A percentile compares a stretch with the other conserved stretches of the same genome.
These are phyloP conservation scores for Xestobium rufovillosum DNA, from an alignment of 2,888 invertebrate species.

Conservation along the genomic window DNA sequence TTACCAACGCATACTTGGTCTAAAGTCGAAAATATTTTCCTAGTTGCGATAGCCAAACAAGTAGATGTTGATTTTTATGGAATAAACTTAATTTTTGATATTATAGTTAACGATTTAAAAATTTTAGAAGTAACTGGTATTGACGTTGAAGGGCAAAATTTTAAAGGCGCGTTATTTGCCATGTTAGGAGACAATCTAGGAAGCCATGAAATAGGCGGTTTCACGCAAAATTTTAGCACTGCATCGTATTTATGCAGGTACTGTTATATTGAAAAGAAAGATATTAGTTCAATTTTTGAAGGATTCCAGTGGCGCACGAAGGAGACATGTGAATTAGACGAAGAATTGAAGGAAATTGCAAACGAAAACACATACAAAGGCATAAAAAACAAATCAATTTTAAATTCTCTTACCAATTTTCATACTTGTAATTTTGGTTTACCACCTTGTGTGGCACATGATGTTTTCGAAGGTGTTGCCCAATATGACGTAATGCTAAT, in stretches of 20 bases:
- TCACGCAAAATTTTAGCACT: conserved; percentile 21
- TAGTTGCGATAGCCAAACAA: conserved; percentile 23
- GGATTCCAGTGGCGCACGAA: neutral
- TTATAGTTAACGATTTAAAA: conserved; percentile 19
- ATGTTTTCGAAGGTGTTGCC: no score
- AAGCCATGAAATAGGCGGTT: no score
- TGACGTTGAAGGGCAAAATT: conserved; percentile 6
- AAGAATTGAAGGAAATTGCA: no score
- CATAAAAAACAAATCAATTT: no score
- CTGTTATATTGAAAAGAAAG: conserved; percentile 14
- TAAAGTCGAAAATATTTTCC: conserved; percentile 20
- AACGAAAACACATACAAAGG: no score
- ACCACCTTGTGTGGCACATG: no score
- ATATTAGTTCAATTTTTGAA: neutral
- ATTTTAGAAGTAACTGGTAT: conserved; percentile 20
- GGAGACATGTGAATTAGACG: neutral
- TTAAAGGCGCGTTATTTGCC: conserved; percentile 16
- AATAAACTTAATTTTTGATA: conserved; percentile 17
- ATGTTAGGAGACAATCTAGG: no score
- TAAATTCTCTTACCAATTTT: no score
- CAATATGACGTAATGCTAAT: no score
- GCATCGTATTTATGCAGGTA: conserved; percentile 21
- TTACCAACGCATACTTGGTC: no score
- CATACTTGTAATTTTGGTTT: no score
- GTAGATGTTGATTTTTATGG: conserved; percentile 20